Base-by-base conservation (phyloP, 2,888 invertebrate species). In the Neocrepidodera transversa region DNA sequence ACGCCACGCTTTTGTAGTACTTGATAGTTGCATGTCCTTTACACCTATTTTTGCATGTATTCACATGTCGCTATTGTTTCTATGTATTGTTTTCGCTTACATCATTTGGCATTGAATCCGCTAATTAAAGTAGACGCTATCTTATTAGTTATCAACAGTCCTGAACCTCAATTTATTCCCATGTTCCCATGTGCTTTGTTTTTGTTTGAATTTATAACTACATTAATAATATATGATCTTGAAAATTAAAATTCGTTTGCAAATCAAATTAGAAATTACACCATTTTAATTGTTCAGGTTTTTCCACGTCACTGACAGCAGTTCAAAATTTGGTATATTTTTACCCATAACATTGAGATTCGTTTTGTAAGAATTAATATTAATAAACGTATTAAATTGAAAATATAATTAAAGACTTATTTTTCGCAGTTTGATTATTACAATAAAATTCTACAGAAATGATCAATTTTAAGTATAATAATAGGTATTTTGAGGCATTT, bases 81-180 rank as follows among this genome's bases (percentile, higher is more conserved):
- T 35, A 30, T 11, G 35, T 32, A 53, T 47, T 60, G 40, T 47
- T 47, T 53, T 42, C 32, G 40, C 70, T 78, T 77, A 75, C 78
- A 76, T 78, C 76, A 76, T 76, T 74, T 76, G 76, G 71, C 78
- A 78, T 78, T 77, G 78, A 76, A 70, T 71, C 68, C 66, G 55
- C 66, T 71, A 75, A 75, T 76, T 75, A 74, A 71, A 66, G 32
- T 32, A 55, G 54, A 49, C 52, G 52, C 64, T 68, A 68, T 72
- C 74, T 71, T 70, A 72, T 73, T 74, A 71, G 71, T 53, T 70
- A 73, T 76, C 72, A 74, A 64, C 65, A 67, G 73, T 72, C 66
- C 36, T 73, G 74, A 72, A 75, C 78, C 76, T 76, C 74, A 71
- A 32, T 71, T 47, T 54, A 60, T 76, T 76, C 74, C 70, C 74